These are phyloP conservation scores for Platyrinchus mystaceus DNA, from an alignment of 2,797 vertebrate species.

Conservation along the genomic window DNA sequence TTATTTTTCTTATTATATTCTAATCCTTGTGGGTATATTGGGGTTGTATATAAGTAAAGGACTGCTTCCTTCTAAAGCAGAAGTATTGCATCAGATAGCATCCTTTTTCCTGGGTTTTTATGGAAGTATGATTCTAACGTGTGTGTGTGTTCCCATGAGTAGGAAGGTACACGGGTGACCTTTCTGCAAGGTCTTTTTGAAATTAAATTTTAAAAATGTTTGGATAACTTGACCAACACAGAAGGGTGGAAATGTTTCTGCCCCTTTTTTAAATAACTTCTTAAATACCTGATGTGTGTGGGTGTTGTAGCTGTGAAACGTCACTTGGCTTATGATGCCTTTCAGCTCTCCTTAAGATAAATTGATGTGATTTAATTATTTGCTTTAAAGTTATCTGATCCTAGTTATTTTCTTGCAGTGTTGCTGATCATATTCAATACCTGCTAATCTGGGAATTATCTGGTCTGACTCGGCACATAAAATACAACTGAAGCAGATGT, in stretches of 20 bases:
- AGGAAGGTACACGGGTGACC: neutral
- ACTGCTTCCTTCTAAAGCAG: neutral
- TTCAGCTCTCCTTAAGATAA: neutral
- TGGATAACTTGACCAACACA: neutral
- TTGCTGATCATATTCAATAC: neutral
- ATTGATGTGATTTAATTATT: neutral
- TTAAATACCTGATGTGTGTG: neutral
- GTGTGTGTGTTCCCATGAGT: neutral
- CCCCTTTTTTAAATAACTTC: neutral
- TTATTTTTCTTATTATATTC: neutral
- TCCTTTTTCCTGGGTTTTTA: neutral
- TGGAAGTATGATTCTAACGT: neutral
- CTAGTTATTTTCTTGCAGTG: neutral
- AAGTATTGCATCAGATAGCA: neutral
- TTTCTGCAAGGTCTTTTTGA: neutral
- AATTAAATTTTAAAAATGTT: neutral
- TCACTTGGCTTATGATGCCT: neutral
- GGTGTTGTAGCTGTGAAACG: neutral
- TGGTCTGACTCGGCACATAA: neutral
- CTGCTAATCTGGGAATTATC: neutral
- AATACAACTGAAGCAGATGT: neutral
- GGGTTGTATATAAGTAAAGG: neutral
- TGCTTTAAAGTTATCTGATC: neutral
- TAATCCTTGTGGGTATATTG: neutral
- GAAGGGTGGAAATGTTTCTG: neutral